These are phyloP conservation scores for Pipistrellus kuhlii DNA, from an alignment of 2,797 vertebrate genomes.

Conservation along the genomic window DNA sequence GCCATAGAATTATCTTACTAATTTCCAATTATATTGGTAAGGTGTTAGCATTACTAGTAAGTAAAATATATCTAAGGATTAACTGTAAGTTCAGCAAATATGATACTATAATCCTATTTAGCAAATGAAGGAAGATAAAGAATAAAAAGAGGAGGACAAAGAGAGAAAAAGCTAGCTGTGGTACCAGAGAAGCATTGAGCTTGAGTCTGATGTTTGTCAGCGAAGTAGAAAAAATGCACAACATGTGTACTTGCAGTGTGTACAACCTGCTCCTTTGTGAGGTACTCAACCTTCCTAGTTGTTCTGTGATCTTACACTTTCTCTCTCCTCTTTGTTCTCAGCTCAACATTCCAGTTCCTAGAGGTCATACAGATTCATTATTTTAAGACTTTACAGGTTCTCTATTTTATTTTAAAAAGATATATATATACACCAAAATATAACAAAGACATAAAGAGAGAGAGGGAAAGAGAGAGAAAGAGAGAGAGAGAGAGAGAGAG, in stretches of 20 bases:
- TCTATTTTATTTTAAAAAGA: not conserved
- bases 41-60: not conserved
- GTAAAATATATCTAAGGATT: not conserved
- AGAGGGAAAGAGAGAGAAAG: too few relatives aligned
- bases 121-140: not conserved
- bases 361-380: not conserved
- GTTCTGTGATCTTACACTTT: not conserved
- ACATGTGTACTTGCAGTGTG: fast-evolving
- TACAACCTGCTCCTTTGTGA: not conserved
- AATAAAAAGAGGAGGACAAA: not conserved
- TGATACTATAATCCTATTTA: not conserved
- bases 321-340: not conserved
- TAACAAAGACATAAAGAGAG: too few relatives aligned
- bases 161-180: not conserved
- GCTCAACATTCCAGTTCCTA: not conserved
- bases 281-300: not conserved
- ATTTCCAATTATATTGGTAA: not conserved
- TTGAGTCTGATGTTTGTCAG: not conserved
- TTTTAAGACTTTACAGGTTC: not conserved
- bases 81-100: not conserved
- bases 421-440: too few relatives aligned
- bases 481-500: not conserved
- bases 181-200: not conserved
- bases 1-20: not conserved
- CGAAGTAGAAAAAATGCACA: not conserved